Percentiles rank a stretch among this genome's conserved stretches.
Conservation (phyloP, 2,113 vertebrate species). For the Xiphorhynchus elegans region DNA sequence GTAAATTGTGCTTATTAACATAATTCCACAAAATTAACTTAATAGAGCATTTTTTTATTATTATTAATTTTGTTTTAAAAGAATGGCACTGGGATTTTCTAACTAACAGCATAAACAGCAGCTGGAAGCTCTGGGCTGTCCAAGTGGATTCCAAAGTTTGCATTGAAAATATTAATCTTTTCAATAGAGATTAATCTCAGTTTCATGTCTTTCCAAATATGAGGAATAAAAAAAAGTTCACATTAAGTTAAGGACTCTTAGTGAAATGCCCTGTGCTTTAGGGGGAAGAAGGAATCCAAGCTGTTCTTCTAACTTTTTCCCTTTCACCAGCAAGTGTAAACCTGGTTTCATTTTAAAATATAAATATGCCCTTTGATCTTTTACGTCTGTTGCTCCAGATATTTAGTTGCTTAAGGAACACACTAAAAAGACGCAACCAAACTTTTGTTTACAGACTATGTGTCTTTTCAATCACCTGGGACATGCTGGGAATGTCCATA, state of each 20-base stretch:
- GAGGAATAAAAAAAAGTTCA: background rate
- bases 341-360: background rate
- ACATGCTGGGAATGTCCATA: background rate
- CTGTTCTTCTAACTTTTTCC: background rate
- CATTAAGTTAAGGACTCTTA: background rate
- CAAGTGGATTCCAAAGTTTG: conserved; percentile 53
- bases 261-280: background rate
- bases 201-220: background rate
- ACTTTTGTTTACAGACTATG: background rate
- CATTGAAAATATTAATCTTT: conserved; percentile 67
- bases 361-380: background rate
- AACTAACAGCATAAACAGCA: conserved; percentile 61
- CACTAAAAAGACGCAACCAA: background rate
- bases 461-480: background rate
- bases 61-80: conserved; percentile 47
- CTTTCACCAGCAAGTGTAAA: background rate
- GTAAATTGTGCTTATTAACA: conserved; percentile 68
- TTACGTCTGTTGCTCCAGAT: background rate
- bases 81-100: conserved; percentile 61
- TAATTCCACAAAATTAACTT: conserved; percentile 75
- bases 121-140: conserved; percentile 40
- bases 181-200: conserved; percentile 17
- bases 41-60: background rate
- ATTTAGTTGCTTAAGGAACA: background rate
- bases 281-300: background rate